A percentile compares a stretch with the other conserved stretches of the same genome.
Conservation (phyloP, 2,888 invertebrate genomes). For the Thecophora atra region DNA sequence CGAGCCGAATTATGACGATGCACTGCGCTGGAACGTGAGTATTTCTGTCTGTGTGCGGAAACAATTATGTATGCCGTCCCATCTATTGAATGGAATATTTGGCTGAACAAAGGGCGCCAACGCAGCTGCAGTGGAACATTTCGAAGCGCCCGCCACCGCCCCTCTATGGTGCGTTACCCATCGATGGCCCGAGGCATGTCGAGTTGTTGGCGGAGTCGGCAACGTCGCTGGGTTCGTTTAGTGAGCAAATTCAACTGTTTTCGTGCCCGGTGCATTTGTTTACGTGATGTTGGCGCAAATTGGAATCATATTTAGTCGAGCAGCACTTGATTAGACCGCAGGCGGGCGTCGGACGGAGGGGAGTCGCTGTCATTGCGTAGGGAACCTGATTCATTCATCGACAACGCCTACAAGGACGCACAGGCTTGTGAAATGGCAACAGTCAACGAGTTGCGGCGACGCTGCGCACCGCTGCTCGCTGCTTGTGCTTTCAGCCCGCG, state of each 20-base stretch:
- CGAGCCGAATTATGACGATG: not conserved
- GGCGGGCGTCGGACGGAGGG: not conserved
- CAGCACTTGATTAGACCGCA: slow-evolving; percentile 20
- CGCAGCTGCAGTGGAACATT: not conserved
- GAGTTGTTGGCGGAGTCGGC: not conserved
- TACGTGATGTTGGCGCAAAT: slow-evolving; percentile 58
- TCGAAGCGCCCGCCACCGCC: not conserved
- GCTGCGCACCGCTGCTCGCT: not conserved
- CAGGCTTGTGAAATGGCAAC: slow-evolving; percentile 26
- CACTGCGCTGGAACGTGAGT: slow-evolving; percentile 17
- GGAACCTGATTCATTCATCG: not conserved
- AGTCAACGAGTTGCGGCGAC: slow-evolving; percentile 1
- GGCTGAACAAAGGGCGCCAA: not conserved
- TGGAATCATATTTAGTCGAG: slow-evolving; percentile 46
- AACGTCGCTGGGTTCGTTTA: slow-evolving; percentile 20
- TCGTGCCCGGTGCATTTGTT: slow-evolving; percentile 51
- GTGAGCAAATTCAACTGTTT: slow-evolving; percentile 39
- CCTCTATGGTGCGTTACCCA: not conserved
- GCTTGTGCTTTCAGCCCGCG: not conserved
- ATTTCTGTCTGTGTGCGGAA: slow-evolving; percentile 25
- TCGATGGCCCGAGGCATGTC: slow-evolving; percentile 11
- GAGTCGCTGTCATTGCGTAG: slow-evolving; percentile 2
- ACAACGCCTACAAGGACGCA: slow-evolving; percentile 21
- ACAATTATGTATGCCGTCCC: slow-evolving; percentile 33
- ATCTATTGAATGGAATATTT: slow-evolving; percentile 23